Conservation (phyloP, 2,888 invertebrate genomes). For the Cryptosula pallasiana region DNA sequence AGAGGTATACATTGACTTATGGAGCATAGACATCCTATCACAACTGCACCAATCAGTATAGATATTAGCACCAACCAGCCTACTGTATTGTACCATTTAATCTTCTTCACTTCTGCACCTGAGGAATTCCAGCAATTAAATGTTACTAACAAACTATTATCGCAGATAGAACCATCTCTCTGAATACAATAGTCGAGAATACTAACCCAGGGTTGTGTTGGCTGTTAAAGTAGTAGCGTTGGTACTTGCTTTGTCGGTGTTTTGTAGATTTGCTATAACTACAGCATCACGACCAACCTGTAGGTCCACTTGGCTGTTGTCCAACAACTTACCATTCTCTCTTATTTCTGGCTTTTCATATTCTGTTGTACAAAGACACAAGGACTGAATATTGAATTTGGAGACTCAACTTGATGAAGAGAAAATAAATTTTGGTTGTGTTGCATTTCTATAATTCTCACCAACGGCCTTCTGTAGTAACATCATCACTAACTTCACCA, state of each 20-base stretch:
- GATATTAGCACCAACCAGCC: neutral
- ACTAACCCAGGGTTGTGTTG: too few relatives aligned
- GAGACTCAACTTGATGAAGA: too few relatives aligned
- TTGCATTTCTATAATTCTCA: too few relatives aligned
- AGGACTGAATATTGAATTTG: too few relatives aligned
- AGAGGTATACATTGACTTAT: slow-evolving; percentile 14
- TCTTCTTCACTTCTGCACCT: too few relatives aligned
- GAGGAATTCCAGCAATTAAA: too few relatives aligned
- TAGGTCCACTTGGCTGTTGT: neutral
- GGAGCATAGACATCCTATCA: neutral
- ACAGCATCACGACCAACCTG: neutral
- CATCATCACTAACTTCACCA: slow-evolving; percentile 7
- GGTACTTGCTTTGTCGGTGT: neutral
- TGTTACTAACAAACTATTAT: too few relatives aligned
- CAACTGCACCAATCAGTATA: neutral
- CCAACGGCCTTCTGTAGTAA: neutral
- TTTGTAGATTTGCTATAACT: neutral
- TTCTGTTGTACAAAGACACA: neutral
- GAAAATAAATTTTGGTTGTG: too few relatives aligned
- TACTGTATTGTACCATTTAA: too few relatives aligned
- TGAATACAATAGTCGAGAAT: too few relatives aligned
- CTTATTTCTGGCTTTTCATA: neutral
- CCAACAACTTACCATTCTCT: slow-evolving; percentile 1
- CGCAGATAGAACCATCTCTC: too few relatives aligned
- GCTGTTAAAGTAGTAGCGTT: neutral